Base-by-base conservation (phyloP, 2,888 invertebrate species). In the Ochropacha duplaris region DNA sequence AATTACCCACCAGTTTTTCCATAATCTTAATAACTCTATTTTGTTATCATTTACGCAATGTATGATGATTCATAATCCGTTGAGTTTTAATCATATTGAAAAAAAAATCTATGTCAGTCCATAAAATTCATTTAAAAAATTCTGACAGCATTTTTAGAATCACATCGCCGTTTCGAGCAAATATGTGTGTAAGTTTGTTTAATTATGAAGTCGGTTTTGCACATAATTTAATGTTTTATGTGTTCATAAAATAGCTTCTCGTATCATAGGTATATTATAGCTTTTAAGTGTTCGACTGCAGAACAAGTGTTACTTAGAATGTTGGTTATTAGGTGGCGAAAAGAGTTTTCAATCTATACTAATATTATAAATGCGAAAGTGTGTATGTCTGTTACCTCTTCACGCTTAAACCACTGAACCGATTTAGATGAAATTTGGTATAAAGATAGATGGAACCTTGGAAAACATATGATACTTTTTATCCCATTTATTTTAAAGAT, bases 121-220 rank as follows among this genome's bases (percentile, higher is more conserved):
- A 60, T 64, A 61, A 63, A 63, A 44, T 57, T 55, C 56, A 54
- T 59, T 59, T 55, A 56, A 62, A 58, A 62, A 59, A 66, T 63
- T 55, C 52, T 14, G 39, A 49, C 54, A 14, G 49, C 60, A 57
- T 60, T 56, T 14, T 31, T 61, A 8, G 28, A 36, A 58, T 31
- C 56, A 51, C 31, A 52, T 9, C 34, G 28, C 31, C 52, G 31
- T 31, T 16, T 52, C 11, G 9, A 51, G 28, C 50, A 16, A 26
- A 50, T n/a, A 16, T 51, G 16, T 28, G n/a, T 51, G 22, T 22
- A 49, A 14, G 22, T 49, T 19, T 16, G 5, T 49, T 49, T 49
- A 49, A 50, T 50, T 50, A 50, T 44, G 6, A 19, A 44, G 44
- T 44, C 19, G 19, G 19, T 19, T 44, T 44, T 44, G 5, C 44